phyloP scores from a whole-genome alignment of 2,888 invertebrate species.

The Temnothorax unifasciatus region DNA sequence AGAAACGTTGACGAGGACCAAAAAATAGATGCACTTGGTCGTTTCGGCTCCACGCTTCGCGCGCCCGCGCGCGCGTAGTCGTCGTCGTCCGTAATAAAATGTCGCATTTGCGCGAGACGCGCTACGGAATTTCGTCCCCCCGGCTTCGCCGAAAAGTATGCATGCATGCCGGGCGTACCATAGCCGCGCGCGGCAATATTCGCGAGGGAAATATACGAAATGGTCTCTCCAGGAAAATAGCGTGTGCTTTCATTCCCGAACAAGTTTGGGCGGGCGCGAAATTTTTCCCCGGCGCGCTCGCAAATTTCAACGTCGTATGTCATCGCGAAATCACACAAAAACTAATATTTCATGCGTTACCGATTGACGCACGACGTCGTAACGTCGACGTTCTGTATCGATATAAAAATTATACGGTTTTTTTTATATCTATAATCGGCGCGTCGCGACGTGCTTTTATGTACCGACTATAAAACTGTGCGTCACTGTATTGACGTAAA shows the following conservation, averaged over 20 bases:
- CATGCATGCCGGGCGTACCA: constrained; percentile 36
- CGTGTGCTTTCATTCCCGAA: constrained; percentile 33
- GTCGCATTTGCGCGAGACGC: constrained; percentile 56
- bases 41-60: constrained; percentile 46
- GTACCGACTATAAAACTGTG: constrained; percentile 14
- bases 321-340: constrained; percentile 32
- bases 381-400: constrained; percentile 13
- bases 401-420: constrained; percentile 33
- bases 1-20: constrained; percentile 54
- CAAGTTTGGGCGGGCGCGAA: constrained; percentile 33
- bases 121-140: constrained; percentile 42
- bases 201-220: constrained; percentile 46
- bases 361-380: constrained; percentile 23
- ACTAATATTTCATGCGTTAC: background rate
- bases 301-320: constrained; percentile 12
- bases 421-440: constrained; percentile 5
- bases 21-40: constrained; percentile 56
- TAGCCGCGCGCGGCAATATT: constrained; percentile 31
- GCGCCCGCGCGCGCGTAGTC: background rate
- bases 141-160: constrained; percentile 51
- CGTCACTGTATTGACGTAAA: constrained; percentile 4
- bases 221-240: constrained; percentile 34
- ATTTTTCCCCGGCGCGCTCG: constrained; percentile 19
- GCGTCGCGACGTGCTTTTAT: constrained; percentile 7
- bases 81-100: constrained; percentile 57